Base-by-base conservation (phyloP, 2,888 invertebrate species). In the Perizoma affinitatum region DNA sequence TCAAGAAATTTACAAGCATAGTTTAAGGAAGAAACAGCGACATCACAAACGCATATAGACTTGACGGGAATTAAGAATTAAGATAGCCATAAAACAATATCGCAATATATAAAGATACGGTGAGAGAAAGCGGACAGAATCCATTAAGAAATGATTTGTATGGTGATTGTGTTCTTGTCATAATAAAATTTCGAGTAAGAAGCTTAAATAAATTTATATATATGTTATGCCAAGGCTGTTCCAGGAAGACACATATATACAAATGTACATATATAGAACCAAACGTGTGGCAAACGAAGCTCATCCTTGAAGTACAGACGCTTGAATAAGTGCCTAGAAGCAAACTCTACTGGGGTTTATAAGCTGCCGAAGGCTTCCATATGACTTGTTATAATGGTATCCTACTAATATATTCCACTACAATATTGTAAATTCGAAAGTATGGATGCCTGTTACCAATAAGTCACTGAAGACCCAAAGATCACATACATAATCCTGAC, bases 81-180 rank as follows among this genome's bases (percentile, higher is more conserved):
- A 36, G 35, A 48, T 48, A n/a, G 7, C 6, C 10, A 35, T 5
- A 48, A 10, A 48, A 48, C 36, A 36, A 46, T 34, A n/a, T 45
- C 8, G 22, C 22, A 11, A 22, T 22, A 46, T 34, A 34, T 10
- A 36, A 46, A 35, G 46, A 49, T 35, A 48, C 48, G 54, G 36
- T 0, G 51, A 58, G 36, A 53, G 42, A 49, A 47, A 35, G 38
- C 34, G 11, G 44, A 53, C 10, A 22, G 55, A 55, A 43, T 42
- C 53, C 63, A 56, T 63, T 60, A 63, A 54, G 48, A 60, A 42
- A 63, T 63, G 56, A 63, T 63, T 63, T 63, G 63, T 63, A 54
- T 38, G 53, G 47, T 43, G 57, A 63, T 63, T 54, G 54, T 44
- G 46, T 57, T 36, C 57, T 48, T 47, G 52, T 44, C 50, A 51